phyloP scores from a whole-genome alignment of 2,797 vertebrate genomes.

The Mus caroli region DNA sequence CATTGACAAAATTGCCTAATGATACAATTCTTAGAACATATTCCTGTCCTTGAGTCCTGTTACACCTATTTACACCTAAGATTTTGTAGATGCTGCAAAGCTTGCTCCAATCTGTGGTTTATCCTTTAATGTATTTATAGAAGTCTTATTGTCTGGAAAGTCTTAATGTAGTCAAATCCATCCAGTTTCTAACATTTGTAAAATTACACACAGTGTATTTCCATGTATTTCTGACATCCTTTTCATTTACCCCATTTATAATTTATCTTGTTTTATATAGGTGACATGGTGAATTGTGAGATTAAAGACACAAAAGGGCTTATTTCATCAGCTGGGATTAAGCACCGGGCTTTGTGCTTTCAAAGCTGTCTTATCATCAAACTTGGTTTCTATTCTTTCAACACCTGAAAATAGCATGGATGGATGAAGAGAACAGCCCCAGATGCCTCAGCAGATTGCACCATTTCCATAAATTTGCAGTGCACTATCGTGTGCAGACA shows the following conservation, averaged over 20 bases:
- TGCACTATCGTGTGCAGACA: background rate
- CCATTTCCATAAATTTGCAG: slow-evolving; percentile 25
- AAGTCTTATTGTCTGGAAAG: background rate
- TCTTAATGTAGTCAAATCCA: background rate
- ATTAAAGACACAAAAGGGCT: background rate
- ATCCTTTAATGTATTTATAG: background rate
- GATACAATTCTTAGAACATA: background rate
- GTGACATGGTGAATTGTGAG: background rate
- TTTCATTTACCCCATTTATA: slow-evolving; percentile 5
- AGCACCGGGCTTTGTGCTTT: slow-evolving; percentile 47
- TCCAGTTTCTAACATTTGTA: background rate
- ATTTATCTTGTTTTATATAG: background rate
- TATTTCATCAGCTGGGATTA: slow-evolving; percentile 56
- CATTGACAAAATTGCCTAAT: background rate
- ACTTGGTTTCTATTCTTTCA: slow-evolving; percentile 71
- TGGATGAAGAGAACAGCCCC: slow-evolving; percentile 59
- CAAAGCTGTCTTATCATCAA: slow-evolving; percentile 66
- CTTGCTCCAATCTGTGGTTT: background rate
- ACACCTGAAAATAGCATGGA: slow-evolving; percentile 55
- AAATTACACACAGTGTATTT: background rate
- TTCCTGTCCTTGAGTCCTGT: background rate
- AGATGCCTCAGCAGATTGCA: slow-evolving; percentile 59
- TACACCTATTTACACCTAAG: background rate
- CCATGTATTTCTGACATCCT: background rate
- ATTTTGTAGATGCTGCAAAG: background rate